phyloP scores from a whole-genome alignment of 2,888 invertebrate genomes.

The Callyntrura sp. region DNA sequence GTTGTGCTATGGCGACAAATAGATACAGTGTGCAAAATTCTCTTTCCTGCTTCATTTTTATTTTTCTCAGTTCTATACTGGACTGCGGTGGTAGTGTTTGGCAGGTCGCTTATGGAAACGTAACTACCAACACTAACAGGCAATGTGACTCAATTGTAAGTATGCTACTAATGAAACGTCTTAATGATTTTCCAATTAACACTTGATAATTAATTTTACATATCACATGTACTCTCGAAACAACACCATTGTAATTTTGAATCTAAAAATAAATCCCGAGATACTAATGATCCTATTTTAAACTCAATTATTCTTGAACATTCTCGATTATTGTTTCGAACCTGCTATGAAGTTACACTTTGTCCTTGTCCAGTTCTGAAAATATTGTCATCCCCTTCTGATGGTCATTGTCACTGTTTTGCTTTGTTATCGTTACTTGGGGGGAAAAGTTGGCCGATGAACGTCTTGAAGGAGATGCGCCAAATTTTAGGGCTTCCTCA shows the following conservation, averaged over 20 bases:
- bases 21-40: conserved; percentile 91
- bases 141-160: not conserved
- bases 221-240: not conserved
- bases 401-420: not conserved
- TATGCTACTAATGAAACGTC: not conserved
- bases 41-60: conserved; percentile 92
- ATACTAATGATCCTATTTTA: not conserved
- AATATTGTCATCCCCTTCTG: not conserved
- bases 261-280: conserved; percentile 3
- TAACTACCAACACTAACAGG: not conserved
- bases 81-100: conserved; percentile 88
- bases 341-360: not conserved
- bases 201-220: conserved; percentile 26
- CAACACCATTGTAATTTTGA: not conserved
- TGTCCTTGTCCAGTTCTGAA: conserved; percentile 25
- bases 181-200: not conserved
- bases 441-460: not conserved
- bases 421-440: not conserved
- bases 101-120: not conserved
- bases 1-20: conserved; percentile 90
- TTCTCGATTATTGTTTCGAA: not conserved
- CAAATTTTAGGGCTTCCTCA: conserved; percentile 23
- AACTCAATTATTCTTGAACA: not conserved
- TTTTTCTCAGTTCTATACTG: conserved; percentile 92
- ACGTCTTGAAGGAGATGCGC: not conserved